Conservation (phyloP, 2,888 invertebrate species). For the Yponomeuta plumbellus region DNA sequence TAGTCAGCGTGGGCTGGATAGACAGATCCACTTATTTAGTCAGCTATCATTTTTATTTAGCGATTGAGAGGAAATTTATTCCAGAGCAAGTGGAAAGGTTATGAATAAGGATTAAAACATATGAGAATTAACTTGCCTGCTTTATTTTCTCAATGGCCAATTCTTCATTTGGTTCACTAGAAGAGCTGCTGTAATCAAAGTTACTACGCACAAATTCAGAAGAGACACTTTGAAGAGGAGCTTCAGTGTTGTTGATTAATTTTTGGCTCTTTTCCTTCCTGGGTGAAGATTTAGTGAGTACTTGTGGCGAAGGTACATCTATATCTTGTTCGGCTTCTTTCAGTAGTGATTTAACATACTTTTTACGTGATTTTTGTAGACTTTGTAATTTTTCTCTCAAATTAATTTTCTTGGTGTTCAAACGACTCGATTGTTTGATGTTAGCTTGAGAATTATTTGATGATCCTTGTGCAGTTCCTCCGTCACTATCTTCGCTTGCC, state of each 20-base stretch:
- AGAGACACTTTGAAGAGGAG: background rate
- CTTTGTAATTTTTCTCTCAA: slow-evolving; percentile 48
- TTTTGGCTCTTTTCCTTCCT: slow-evolving; percentile 23
- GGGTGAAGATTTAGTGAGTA: no score
- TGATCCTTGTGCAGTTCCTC: background rate
- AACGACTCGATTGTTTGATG: slow-evolving; percentile 40
- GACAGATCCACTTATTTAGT: no score
- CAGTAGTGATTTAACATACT: slow-evolving; percentile 33
- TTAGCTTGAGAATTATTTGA: slow-evolving; percentile 27
- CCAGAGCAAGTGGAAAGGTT: background rate
- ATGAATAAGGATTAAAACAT: slow-evolving; percentile 9
- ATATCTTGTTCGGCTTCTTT: no score
- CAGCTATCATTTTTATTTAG: no score
- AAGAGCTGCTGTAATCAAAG: background rate
- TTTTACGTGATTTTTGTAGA: slow-evolving; percentile 26
- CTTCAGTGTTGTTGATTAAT: background rate
- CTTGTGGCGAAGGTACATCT: no score
- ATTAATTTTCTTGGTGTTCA: slow-evolving; percentile 49
- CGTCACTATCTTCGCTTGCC: slow-evolving; percentile 13
- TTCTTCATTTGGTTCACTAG: slow-evolving; percentile 28
- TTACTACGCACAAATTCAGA: background rate
- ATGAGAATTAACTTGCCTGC: slow-evolving; percentile 35
- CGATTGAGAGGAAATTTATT: no score
- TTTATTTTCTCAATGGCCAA: slow-evolving; percentile 46
- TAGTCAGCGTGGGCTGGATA: no score